Evolutionary conservation across 2,797 vertebrate genomes (phyloP).

Genomic region (Myotis myotis): DNA sequence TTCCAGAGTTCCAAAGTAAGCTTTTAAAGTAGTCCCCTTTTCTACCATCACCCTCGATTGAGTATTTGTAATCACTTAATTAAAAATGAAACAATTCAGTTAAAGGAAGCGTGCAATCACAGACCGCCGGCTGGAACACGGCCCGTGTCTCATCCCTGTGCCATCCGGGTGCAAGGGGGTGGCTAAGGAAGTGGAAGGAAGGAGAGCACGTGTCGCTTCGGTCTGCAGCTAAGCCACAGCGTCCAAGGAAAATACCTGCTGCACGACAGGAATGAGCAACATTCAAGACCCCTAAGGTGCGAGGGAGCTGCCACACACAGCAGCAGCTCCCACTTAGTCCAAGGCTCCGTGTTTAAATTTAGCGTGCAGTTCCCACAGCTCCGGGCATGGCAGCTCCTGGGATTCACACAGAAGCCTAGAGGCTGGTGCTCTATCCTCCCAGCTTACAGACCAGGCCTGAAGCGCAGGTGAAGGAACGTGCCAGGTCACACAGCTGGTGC

Average conservation of each 20-base stretch:
- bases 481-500: neutral
- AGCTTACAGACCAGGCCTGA: neutral
- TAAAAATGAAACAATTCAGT: neutral
- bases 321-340: neutral
- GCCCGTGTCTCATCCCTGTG: neutral
- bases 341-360: neutral
- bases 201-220: neutral
- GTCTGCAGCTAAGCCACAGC: neutral
- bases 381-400: neutral
- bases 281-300: neutral
- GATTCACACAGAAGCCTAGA: neutral
- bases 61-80: neutral
- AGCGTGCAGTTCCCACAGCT: neutral
- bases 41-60: neutral
- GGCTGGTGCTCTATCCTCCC: neutral
- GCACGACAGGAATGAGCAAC: neutral
- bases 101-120: neutral
- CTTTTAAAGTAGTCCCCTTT: slow-evolving; percentile 2
- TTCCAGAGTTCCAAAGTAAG: neutral
- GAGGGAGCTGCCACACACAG: neutral
- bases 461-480: neutral
- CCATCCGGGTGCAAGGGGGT: neutral
- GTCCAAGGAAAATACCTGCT: neutral
- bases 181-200: neutral
- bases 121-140: neutral